Evolutionary conservation across 2,113 vertebrate genomes (phyloP), one percentile per base, ranked within the genome.

Genomic region (Raja brachyura): DNA sequence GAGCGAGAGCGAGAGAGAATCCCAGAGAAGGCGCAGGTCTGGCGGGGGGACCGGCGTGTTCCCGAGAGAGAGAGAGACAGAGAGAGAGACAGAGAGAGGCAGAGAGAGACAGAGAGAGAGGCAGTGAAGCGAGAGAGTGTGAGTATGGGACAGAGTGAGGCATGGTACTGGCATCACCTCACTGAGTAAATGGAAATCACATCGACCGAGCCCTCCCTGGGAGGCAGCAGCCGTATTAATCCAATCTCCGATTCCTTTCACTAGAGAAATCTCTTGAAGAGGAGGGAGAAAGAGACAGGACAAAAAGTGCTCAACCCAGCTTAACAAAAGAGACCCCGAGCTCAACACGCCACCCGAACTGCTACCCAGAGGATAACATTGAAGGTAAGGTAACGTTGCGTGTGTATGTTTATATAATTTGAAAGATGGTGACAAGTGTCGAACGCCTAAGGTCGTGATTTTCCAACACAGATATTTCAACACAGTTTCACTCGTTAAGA

Each of bases 221-320:
- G 66, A 92, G 90, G 39, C 66, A 70, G 90, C 90, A 73, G 90
- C 20, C 39, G 63, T 73, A 54, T 73, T 92, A 73, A 92, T 70
- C 66, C 66, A 73, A 73, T 92, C 90, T 92, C 68, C 66, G 73
- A 48, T 92, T 73, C 90, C 66, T 70, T 92, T 92, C 90, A 92
- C 39, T 92, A 73, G 90, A 73, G 90, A 92, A 92, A 73, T 92
- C 90, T 33, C 90, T 92, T 92, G 90, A 92, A 92, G 90, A 92
- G 68, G 90, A 92, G 90, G 68, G 88, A 33, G 90, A 74, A 73
- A 92, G 25, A 68, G 39, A 92, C 90, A 22, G 31, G 25, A 28
- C 83, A 31, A 13, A 88, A 63, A 88, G 83, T 63, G 83, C 59
- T 7, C 90, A 73, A 74, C 73, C 90, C 68, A 54, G 59, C 22